Percentiles rank a stretch among this genome's conserved stretches.
Evolutionary conservation across 2,888 invertebrate species (phyloP).

Genomic region (Yponomeuta evonymella): DNA sequence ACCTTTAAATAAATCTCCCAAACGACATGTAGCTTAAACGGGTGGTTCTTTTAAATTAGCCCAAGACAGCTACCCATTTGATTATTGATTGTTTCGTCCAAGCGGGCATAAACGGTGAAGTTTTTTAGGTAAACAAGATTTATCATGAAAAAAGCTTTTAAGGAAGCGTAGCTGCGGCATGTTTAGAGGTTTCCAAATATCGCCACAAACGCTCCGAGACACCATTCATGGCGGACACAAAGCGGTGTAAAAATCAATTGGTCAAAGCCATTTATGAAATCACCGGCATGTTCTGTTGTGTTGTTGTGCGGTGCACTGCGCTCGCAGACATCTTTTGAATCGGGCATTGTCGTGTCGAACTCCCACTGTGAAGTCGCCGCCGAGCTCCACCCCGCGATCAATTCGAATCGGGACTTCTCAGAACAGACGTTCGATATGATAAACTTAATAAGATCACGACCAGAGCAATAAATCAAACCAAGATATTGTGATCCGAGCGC

Average conservation of each 20-base stretch:
- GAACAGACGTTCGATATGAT: conserved; percentile 29
- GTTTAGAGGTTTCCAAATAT: background rate
- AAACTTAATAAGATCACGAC: conserved; percentile 22
- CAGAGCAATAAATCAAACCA: background rate
- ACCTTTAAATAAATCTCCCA: conserved; percentile 47
- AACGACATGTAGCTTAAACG: conserved; percentile 41
- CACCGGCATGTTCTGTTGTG: conserved; percentile 33
- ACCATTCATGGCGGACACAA: conserved; percentile 33
- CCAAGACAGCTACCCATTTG: background rate
- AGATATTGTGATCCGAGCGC: conserved; percentile 24
- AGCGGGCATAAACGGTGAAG: background rate
- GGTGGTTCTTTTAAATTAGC: conserved; percentile 24
- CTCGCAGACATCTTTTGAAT: conserved; percentile 50
- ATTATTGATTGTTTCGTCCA: background rate
- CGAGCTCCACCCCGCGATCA: conserved; percentile 44
- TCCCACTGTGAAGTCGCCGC: conserved; percentile 58
- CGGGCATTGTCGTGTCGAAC: conserved; percentile 48
- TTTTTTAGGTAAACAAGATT: background rate
- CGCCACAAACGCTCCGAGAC: conserved; percentile 15
- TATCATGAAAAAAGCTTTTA: background rate
- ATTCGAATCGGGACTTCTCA: conserved; percentile 35
- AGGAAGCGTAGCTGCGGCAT: background rate
- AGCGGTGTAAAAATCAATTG: conserved; percentile 67
- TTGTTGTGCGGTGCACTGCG: conserved; percentile 22
- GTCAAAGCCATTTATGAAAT: conserved; percentile 63